phyloP scores from a whole-genome alignment of 2,888 invertebrate species.

The Oscheius sp. region DNA sequence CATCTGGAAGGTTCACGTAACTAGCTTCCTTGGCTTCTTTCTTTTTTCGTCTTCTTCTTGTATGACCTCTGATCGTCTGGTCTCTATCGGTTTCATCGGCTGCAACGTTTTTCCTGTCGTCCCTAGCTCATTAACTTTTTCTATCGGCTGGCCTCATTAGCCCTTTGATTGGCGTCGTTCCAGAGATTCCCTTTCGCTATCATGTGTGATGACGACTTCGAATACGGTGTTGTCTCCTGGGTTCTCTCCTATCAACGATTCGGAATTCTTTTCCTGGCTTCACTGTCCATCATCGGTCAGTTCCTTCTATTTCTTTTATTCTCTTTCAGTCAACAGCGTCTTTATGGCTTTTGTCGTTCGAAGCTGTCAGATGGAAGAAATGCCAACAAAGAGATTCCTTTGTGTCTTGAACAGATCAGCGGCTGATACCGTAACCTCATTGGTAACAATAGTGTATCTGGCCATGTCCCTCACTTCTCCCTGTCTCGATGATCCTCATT shows the following conservation, averaged over 20 bases:
- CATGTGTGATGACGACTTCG: constrained; percentile 5
- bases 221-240: neutral
- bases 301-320: constrained; percentile 19
- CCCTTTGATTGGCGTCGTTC: constrained; percentile 29
- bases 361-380: constrained; percentile 4
- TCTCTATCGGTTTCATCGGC: too few relatives aligned
- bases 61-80: too few relatives aligned
- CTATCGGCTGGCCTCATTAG: constrained; percentile 23
- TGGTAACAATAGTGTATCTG: constrained; percentile 10
- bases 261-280: constrained; percentile 22
- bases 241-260: neutral
- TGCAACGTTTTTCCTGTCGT: constrained; percentile 15
- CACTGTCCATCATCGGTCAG: constrained; percentile 19
- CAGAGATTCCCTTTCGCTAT: constrained; percentile 7
- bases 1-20: too few relatives aligned
- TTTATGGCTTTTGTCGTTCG: constrained; percentile 9
- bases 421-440: constrained; percentile 5
- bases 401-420: constrained; percentile 15
- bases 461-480: neutral
- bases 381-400: constrained; percentile 26
- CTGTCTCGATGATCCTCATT: constrained; percentile 12
- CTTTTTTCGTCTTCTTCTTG: too few relatives aligned
- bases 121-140: constrained; percentile 29
- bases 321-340: constrained; percentile 17
- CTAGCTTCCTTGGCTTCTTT: too few relatives aligned